phyloP scores from a whole-genome alignment of 2,888 invertebrate species.

The Thalpophila matura region DNA sequence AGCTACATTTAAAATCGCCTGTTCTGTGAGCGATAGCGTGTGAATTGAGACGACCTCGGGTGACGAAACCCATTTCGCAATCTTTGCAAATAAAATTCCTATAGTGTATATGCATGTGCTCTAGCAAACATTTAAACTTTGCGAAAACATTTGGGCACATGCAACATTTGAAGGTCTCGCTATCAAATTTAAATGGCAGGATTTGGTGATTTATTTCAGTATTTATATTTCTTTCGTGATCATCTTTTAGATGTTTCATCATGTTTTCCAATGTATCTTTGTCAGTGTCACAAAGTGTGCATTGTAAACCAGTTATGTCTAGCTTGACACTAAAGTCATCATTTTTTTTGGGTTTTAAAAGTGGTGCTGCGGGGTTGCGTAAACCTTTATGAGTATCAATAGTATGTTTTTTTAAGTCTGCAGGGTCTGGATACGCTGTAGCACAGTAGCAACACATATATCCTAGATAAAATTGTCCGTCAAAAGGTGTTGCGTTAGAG shows the following conservation, averaged over 20 bases:
- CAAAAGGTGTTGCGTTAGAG: slow-evolving; percentile 72
- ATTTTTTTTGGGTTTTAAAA: neutral
- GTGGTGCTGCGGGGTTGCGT: neutral
- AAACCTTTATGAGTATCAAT: slow-evolving; percentile 54
- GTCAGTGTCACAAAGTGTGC: slow-evolving; percentile 12
- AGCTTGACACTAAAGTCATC: slow-evolving; percentile 9
- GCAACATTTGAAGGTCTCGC: slow-evolving; percentile 66
- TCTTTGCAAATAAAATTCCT: slow-evolving; percentile 73
- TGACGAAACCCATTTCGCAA: slow-evolving; percentile 63
- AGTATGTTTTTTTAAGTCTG: slow-evolving; percentile 69
- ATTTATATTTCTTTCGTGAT: slow-evolving; percentile 66
- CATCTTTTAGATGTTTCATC: slow-evolving; percentile 36
- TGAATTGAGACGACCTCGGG: slow-evolving; percentile 24
- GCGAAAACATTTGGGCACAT: slow-evolving; percentile 63
- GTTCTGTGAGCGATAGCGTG: slow-evolving; percentile 52
- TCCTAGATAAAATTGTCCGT: slow-evolving; percentile 60
- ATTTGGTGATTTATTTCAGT: slow-evolving; percentile 72
- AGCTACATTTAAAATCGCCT: slow-evolving; percentile 64
- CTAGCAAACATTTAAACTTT: slow-evolving; percentile 45
- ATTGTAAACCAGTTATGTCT: slow-evolving; percentile 34
- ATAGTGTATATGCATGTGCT: slow-evolving; percentile 76
- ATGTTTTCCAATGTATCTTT: slow-evolving; percentile 39
- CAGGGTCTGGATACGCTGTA: slow-evolving; percentile 58
- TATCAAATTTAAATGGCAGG: slow-evolving; percentile 68
- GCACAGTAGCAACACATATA: slow-evolving; percentile 69